Percentiles rank a stretch among this genome's conserved stretches.
phyloP scores from a whole-genome alignment of 2,113 vertebrate species.

The Turdus rufiventris region DNA sequence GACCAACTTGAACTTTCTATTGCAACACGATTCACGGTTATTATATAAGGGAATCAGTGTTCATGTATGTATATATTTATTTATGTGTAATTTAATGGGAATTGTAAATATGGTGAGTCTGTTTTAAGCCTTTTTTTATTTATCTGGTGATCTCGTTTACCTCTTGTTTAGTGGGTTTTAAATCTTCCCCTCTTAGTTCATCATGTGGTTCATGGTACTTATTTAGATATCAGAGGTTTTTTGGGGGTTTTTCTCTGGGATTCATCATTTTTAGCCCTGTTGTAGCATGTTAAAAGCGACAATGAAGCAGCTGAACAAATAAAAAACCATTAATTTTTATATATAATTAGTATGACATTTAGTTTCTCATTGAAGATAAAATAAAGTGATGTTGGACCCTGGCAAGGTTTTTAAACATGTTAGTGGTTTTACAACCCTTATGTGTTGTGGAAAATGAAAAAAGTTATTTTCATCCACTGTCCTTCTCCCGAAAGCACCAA shows the following conservation, averaged over 20 bases:
- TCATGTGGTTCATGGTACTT: conserved; percentile 98
- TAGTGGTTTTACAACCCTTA: conserved; percentile 85
- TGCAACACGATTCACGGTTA: conserved; percentile 91
- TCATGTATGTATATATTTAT: conserved; percentile 99
- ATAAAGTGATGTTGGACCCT: conserved; percentile 76
- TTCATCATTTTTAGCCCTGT: conserved; percentile 95
- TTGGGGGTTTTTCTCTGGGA: conserved; percentile 85
- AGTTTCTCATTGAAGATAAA: conserved; percentile 81
- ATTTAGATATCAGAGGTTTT: conserved; percentile 89
- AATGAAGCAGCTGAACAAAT: conserved; percentile 95
- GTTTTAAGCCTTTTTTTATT: conserved; percentile 97
- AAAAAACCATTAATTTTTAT: conserved; percentile 83
- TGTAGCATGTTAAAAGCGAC: conserved; percentile 96
- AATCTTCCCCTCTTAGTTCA: conserved; percentile 91
- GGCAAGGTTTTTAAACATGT: conserved; percentile 78
- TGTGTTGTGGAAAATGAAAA: conserved; percentile 88
- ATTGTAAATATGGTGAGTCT: conserved; percentile 99
- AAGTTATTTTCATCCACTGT: conserved; percentile 82
- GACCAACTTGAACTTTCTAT: conserved; percentile 95
- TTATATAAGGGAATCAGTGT: conserved; percentile 99
- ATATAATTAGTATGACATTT: conserved; percentile 88
- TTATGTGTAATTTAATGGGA: conserved; percentile 99
- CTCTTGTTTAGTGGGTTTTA: conserved; percentile 99
- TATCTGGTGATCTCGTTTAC: conserved; percentile 98
- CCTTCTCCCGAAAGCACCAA: conserved; percentile 85